These are phyloP conservation scores for Deroplatys truncata DNA, from an alignment of 2,888 invertebrate species.

Conservation along the genomic window DNA sequence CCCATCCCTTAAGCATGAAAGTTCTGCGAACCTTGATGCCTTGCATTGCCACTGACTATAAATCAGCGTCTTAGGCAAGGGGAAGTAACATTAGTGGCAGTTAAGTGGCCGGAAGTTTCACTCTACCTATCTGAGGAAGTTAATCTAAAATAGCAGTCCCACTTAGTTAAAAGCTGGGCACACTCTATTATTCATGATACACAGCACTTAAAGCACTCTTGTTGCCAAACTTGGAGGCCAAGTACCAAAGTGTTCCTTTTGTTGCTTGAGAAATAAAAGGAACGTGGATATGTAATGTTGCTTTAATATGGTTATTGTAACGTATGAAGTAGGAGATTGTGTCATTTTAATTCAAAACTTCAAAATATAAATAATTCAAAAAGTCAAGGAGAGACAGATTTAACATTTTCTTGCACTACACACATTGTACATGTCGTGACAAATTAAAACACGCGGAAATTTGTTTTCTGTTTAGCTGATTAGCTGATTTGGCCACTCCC, in stretches of 20 bases:
- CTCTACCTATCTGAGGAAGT: not conserved
- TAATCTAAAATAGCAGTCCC: not conserved
- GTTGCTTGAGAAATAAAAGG: too few species aligned
- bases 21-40: not conserved
- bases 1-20: too few species aligned
- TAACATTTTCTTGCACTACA: too few species aligned
- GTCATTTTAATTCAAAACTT: too few species aligned
- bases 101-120: not conserved
- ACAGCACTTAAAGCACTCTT: not conserved
- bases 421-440: too few species aligned
- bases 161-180: not conserved
- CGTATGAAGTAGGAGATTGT: too few species aligned
- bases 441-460: not conserved
- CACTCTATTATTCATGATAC: not conserved
- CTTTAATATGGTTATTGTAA: too few species aligned
- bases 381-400: too few species aligned
- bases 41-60: not conserved
- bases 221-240: not conserved
- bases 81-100: not conserved
- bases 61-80: not conserved
- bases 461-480: not conserved
- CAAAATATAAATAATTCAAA: too few species aligned
- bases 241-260: not conserved
- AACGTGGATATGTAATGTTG: too few species aligned
- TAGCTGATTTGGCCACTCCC: too few species aligned